These are phyloP conservation scores for Gobius niger DNA, from an alignment of 2,113 vertebrate genomes.

Conservation along the genomic window DNA sequence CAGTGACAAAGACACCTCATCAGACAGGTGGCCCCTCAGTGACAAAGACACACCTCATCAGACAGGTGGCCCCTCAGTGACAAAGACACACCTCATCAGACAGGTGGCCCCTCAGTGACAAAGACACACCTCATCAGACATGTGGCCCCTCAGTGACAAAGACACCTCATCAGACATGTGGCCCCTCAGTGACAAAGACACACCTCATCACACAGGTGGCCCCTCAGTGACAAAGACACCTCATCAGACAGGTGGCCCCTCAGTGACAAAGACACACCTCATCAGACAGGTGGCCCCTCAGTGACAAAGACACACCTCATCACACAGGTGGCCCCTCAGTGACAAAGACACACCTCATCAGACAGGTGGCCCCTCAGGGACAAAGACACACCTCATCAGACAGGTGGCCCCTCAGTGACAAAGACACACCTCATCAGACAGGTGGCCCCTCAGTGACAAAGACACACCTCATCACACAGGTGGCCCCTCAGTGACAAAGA, in stretches of 20 bases:
- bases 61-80: constrained; percentile 25
- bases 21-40: constrained; percentile 29
- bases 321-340: constrained; percentile 29
- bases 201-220: constrained; percentile 41
- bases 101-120: constrained; percentile 23
- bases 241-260: constrained; percentile 41
- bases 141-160: too few relatives aligned
- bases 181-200: too few relatives aligned
- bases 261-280: too few relatives aligned
- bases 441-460: too few relatives aligned
- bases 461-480: constrained; percentile 45
- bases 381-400: constrained; percentile 53
- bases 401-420: constrained; percentile 23
- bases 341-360: too few relatives aligned
- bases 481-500: too few relatives aligned
- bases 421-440: constrained; percentile 50
- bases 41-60: too few relatives aligned
- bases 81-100: constrained; percentile 53
- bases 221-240: too few relatives aligned
- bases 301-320: too few relatives aligned
- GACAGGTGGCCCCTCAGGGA: constrained; percentile 25
- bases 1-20: too few relatives aligned
- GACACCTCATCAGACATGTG: constrained; percentile 42
- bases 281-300: constrained; percentile 40
- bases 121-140: constrained; percentile 50